Evolutionary conservation across 2,797 vertebrate species (phyloP).

Genomic region (Cossypha polioptera): DNA sequence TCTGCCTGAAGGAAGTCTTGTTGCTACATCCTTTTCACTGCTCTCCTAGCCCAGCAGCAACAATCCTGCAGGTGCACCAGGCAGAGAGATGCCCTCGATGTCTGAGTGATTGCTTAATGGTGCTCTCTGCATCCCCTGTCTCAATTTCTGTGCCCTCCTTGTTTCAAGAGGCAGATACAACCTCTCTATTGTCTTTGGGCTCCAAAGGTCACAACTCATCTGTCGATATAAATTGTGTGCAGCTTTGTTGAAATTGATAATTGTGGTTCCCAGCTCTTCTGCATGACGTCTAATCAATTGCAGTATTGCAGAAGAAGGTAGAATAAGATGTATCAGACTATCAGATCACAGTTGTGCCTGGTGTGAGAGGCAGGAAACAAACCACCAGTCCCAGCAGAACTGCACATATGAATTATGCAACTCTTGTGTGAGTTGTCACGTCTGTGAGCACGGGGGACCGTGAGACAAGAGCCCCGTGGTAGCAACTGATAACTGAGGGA

Average conservation of each 20-base stretch:
- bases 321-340: neutral
- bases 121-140: neutral
- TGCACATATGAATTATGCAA: neutral
- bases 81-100: neutral
- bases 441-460: accelerated
- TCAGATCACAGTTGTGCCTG: neutral
- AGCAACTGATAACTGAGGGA: neutral
- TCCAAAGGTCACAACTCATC: neutral
- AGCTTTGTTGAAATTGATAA: neutral
- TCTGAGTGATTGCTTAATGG: neutral
- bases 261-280: neutral
- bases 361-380: neutral
- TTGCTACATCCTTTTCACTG: too few species aligned
- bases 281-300: neutral
- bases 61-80: neutral
- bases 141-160: neutral
- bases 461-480: neutral
- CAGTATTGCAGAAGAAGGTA: neutral
- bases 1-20: too few species aligned
- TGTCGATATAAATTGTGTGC: neutral
- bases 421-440: neutral
- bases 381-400: neutral
- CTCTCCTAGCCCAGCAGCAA: too few species aligned
- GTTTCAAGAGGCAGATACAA: neutral
- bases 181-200: neutral